phyloP scores from a whole-genome alignment of 2,888 invertebrate genomes.

The Erebia palarica region DNA sequence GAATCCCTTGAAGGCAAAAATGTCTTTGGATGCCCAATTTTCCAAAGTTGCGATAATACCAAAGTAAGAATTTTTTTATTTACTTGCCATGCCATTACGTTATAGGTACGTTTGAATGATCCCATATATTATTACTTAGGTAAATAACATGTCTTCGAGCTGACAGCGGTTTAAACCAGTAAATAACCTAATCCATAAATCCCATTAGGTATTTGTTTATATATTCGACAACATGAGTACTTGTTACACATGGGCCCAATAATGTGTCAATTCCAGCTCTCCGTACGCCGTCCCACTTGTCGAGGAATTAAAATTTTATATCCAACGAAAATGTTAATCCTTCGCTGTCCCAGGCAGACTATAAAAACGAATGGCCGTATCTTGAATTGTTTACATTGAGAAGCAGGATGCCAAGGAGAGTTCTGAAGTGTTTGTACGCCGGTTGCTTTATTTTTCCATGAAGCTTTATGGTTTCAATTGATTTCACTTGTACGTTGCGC shows the following conservation, averaged over 20 bases:
- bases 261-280: slow-evolving; percentile 69
- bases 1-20: no score
- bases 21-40: no score
- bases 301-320: slow-evolving; percentile 76
- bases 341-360: slow-evolving; percentile 66
- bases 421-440: not conserved
- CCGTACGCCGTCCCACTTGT: slow-evolving; percentile 63
- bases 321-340: slow-evolving; percentile 75
- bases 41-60: no score
- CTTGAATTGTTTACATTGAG: slow-evolving; percentile 57
- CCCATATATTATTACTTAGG: no score
- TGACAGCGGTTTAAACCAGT: no score
- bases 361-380: slow-evolving; percentile 73
- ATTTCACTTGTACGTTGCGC: not conserved
- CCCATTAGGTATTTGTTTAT: not conserved
- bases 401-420: slow-evolving; percentile 11
- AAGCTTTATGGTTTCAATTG: not conserved
- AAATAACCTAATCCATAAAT: no score
- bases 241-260: slow-evolving; percentile 56
- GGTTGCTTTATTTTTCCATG: not conserved
- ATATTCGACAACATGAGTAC: slow-evolving; percentile 12
- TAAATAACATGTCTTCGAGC: no score
- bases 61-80: no score
- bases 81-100: no score
- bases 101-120: no score